Conservation (phyloP, 2,113 vertebrate genomes). For the Lipophrys pholis region DNA sequence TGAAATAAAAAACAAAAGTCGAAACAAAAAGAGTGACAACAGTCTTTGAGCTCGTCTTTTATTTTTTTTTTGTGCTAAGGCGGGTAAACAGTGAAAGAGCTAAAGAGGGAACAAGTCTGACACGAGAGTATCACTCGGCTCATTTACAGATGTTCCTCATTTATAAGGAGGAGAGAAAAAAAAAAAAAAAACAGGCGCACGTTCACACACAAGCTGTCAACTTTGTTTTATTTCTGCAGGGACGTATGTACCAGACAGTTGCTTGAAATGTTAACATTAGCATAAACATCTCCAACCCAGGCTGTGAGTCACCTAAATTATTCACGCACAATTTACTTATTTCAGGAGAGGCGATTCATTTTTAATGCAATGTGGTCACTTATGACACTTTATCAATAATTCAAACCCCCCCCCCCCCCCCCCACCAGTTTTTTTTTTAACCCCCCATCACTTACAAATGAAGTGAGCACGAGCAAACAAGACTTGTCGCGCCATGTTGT, state of each 20-base stretch:
- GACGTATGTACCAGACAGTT: conserved; percentile 44
- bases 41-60: conserved; percentile 14
- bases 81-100: conserved; percentile 26
- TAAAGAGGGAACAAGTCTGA: not conserved
- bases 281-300: conserved; percentile 68
- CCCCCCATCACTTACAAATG: conserved; percentile 61
- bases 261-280: conserved; percentile 77
- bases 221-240: conserved; percentile 41
- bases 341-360: conserved; percentile 74
- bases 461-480: conserved; percentile 41
- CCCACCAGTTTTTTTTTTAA: too few species aligned
- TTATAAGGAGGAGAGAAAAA: conserved; percentile 12
- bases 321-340: conserved; percentile 81
- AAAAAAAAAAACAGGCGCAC: not conserved
- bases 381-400: conserved; percentile 78
- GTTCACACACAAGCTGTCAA: conserved; percentile 11
- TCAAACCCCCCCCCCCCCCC: conserved; percentile 53
- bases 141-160: conserved; percentile 47
- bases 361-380: conserved; percentile 80
- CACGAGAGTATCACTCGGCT: not conserved
- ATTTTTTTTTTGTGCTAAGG: not conserved
- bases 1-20: conserved; percentile 17
- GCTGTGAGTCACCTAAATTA: conserved; percentile 71
- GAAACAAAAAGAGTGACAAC: conserved; percentile 48
- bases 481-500: conserved; percentile 9